phyloP scores from a whole-genome alignment of 2,113 vertebrate genomes.

The Leptocoma aspasia region DNA sequence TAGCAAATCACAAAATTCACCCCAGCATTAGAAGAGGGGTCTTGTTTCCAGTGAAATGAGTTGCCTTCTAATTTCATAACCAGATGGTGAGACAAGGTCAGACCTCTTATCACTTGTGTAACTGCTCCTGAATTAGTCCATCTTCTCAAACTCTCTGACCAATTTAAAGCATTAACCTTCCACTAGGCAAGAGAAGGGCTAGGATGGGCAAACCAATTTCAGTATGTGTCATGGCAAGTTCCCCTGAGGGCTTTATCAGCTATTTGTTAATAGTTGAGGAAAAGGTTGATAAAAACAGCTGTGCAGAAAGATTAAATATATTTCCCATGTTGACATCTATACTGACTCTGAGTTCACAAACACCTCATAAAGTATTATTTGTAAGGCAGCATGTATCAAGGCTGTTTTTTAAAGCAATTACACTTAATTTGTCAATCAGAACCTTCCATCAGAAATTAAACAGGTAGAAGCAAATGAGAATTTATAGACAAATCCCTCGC shows the following conservation, averaged over 20 bases:
- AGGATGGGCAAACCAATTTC: not conserved
- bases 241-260: not conserved
- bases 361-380: not conserved
- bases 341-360: not conserved
- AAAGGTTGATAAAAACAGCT: conserved; percentile 13
- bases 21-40: not conserved
- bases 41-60: not conserved
- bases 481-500: not conserved
- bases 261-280: conserved; percentile 8
- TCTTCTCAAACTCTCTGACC: not conserved
- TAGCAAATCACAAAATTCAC: not conserved
- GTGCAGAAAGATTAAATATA: not conserved
- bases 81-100: not conserved
- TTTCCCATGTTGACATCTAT: not conserved
- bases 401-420: not conserved
- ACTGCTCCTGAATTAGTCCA: not conserved
- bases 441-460: not conserved
- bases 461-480: not conserved
- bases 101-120: not conserved
- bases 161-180: not conserved
- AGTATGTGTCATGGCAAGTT: not conserved
- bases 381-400: not conserved
- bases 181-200: not conserved
- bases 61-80: not conserved
- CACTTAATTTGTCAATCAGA: not conserved